Percentiles rank a stretch among this genome's conserved stretches.
Evolutionary conservation across 2,797 vertebrate genomes (phyloP).

Genomic region (Podarcis lilfordi): DNA sequence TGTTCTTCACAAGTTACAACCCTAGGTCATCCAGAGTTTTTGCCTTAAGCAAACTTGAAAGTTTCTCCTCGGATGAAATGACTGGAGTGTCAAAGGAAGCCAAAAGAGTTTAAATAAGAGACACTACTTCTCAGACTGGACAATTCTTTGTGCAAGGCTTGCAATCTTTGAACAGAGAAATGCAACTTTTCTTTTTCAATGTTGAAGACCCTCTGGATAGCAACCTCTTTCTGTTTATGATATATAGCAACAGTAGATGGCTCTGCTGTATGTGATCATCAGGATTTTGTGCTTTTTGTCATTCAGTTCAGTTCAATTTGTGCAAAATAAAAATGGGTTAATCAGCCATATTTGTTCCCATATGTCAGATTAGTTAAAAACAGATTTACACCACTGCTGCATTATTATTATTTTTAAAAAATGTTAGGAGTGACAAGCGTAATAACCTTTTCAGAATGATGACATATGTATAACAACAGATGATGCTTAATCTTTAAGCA

Average conservation of each 20-base stretch:
- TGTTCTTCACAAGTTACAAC: background rate
- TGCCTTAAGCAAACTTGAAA: background rate
- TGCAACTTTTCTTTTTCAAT: too few species aligned
- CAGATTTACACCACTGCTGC: background rate
- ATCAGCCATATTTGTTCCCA: background rate
- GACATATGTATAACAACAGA: fast-evolving
- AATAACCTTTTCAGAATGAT: background rate
- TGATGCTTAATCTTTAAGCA: background rate
- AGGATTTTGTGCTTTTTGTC: background rate
- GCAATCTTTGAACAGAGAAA: background rate
- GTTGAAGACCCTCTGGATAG: too few species aligned
- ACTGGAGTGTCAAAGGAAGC: background rate
- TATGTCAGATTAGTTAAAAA: background rate
- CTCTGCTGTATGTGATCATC: background rate
- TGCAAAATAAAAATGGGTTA: background rate
- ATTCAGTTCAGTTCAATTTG: background rate
- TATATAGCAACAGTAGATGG: background rate
- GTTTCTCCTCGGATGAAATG: background rate
- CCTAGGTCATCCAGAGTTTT: background rate
- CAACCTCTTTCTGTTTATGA: background rate
- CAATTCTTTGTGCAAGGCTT: background rate
- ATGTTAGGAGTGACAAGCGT: background rate
- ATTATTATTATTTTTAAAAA: background rate
- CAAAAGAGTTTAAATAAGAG: background rate
- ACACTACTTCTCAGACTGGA: background rate